Evolutionary conservation across 2,888 invertebrate species (phyloP).

Genomic region (Aspidiotus destructor): DNA sequence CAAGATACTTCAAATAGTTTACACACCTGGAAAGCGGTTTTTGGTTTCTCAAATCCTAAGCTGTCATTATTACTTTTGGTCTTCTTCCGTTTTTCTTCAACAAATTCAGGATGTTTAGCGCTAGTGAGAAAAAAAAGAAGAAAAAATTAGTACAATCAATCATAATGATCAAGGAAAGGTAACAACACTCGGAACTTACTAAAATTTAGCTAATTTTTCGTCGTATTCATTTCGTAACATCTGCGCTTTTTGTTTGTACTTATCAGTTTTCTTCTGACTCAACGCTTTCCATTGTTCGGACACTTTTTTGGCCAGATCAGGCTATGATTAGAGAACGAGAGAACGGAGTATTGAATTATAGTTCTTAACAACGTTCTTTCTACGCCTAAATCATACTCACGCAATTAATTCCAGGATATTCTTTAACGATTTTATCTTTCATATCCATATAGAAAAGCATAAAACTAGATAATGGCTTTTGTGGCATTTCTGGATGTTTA

Average conservation of each 20-base stretch:
- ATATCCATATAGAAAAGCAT: constrained; percentile 17
- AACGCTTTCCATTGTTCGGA: constrained; percentile 16
- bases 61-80: constrained; percentile 9
- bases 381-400: constrained; percentile 1
- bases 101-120: constrained; percentile 14
- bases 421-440: constrained; percentile 4
- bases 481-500: constrained; percentile 16
- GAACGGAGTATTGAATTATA: background rate
- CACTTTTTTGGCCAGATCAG: constrained; percentile 12
- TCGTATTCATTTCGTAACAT: constrained; percentile 16
- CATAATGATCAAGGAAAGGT: background rate
- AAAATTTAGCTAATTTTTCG: constrained; percentile 11
- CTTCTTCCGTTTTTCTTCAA: constrained; percentile 13
- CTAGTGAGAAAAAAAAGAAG: background rate
- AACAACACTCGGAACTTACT: background rate
- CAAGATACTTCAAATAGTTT: background rate
- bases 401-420: constrained; percentile 13
- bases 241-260: constrained; percentile 12
- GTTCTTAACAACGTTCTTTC: background rate
- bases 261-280: constrained; percentile 12
- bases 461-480: constrained; percentile 21
- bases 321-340: background rate
- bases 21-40: constrained; percentile 25
- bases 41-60: constrained; percentile 23
- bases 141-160: background rate